Evolutionary conservation across 2,888 invertebrate genomes (phyloP).

Genomic region (Orthonychiurus folsomi): DNA sequence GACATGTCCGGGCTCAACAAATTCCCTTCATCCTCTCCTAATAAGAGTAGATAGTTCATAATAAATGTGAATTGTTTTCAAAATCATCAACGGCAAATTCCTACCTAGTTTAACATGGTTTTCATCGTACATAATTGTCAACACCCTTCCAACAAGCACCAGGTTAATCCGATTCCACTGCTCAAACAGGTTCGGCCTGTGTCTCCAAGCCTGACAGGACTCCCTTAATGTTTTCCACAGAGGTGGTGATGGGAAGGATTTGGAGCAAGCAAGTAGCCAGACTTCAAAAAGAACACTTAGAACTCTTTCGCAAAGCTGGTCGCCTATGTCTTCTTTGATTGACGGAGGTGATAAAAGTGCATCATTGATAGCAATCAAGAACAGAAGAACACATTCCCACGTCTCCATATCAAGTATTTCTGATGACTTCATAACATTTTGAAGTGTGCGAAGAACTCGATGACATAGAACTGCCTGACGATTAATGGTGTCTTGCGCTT

Average conservation of each 20-base stretch:
- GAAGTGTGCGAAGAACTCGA: constrained; percentile 74
- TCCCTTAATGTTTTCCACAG: constrained; percentile 91
- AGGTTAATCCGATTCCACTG: constrained; percentile 93
- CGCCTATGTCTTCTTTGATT: constrained; percentile 88
- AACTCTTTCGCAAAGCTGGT: constrained; percentile 87
- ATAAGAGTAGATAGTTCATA: constrained; percentile 11
- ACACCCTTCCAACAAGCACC: constrained; percentile 71
- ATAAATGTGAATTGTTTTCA: constrained; percentile 44
- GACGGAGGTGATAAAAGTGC: constrained; percentile 85
- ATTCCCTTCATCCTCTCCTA: constrained; percentile 68
- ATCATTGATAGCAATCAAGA: constrained; percentile 82
- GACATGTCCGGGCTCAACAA: constrained; percentile 76
- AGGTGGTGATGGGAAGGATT: constrained; percentile 87
- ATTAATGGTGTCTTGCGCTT: constrained; percentile 71
- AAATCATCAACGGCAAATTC: no score
- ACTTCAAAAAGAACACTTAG: constrained; percentile 87
- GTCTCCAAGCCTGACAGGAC: constrained; percentile 87
- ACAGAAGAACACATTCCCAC: constrained; percentile 80
- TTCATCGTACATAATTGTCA: constrained; percentile 82
- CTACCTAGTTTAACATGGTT: constrained; percentile 37
- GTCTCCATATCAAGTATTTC: constrained; percentile 69
- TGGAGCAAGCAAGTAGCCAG: constrained; percentile 64
- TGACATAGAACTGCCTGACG: constrained; percentile 90
- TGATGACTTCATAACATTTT: constrained; percentile 68
- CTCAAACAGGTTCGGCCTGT: constrained; percentile 81